Evolutionary conservation across 2,113 vertebrate species (phyloP).

Genomic region (Thalassarche chlororhynchos): DNA sequence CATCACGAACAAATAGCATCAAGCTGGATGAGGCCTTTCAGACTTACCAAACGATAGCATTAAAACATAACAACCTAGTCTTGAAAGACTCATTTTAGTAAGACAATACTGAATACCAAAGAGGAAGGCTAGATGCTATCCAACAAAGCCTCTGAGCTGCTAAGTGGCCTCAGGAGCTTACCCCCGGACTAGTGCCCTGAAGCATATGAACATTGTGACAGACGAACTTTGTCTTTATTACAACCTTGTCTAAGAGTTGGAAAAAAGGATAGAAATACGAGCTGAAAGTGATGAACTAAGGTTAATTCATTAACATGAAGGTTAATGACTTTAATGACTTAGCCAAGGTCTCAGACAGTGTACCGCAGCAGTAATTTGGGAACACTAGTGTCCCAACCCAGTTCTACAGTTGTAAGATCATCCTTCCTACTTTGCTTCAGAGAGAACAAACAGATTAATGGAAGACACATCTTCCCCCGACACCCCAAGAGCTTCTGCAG

Average conservation of each 20-base stretch:
- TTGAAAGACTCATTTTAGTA: neutral
- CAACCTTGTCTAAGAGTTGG: neutral
- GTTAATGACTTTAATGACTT: neutral
- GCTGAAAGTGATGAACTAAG: neutral
- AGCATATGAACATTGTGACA: accelerated
- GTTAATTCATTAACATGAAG: neutral
- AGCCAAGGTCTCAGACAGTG: neutral
- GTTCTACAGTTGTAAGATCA: neutral
- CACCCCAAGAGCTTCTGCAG: neutral
- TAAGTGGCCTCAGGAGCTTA: neutral
- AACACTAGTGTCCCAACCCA: neutral
- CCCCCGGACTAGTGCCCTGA: neutral
- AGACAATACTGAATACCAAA: accelerated
- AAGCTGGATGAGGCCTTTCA: neutral
- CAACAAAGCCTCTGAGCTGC: neutral
- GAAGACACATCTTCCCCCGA: neutral
- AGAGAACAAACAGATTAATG: neutral
- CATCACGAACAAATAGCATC: neutral
- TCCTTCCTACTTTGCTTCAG: neutral
- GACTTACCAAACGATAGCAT: accelerated
- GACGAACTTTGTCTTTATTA: neutral
- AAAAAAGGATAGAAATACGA: neutral
- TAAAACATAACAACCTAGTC: too few species aligned
- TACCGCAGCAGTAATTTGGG: neutral
- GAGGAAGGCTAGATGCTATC: neutral